Conservation (phyloP, 2,113 vertebrate species). For the Dicentrarchus labrax region DNA sequence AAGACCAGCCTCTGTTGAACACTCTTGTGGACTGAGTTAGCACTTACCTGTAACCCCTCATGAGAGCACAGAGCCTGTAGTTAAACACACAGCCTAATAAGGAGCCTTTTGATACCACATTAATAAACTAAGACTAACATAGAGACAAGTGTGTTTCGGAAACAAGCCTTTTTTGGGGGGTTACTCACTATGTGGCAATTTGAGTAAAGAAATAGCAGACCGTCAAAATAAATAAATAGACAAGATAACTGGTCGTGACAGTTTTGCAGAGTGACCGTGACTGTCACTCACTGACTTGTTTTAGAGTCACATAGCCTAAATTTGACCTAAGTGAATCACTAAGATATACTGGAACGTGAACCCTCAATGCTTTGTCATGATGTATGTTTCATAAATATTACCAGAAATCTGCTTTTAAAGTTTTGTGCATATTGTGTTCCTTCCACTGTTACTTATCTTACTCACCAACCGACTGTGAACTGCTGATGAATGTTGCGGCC, state of each 20-base stretch:
- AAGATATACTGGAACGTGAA: not conserved
- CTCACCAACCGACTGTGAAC: not conserved
- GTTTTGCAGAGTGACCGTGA: not conserved
- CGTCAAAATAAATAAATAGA: no score
- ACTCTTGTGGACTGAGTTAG: not conserved
- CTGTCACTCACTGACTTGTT: conserved; percentile 25
- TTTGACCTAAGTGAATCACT: not conserved
- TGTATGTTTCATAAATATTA: conserved; percentile 9
- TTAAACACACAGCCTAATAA: not conserved
- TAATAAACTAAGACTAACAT: not conserved
- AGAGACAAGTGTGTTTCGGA: not conserved
- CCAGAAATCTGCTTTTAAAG: not conserved
- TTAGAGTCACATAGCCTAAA: conserved; percentile 36
- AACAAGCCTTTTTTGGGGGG: not conserved
- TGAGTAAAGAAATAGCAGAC: not conserved
- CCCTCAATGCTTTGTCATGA: not conserved
- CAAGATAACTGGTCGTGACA: not conserved
- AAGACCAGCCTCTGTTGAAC: not conserved
- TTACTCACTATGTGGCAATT: not conserved
- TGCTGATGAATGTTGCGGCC: not conserved
- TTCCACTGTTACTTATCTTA: not conserved
- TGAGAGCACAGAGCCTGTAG: not conserved
- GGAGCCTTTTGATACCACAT: not conserved
- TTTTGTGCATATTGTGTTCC: not conserved
- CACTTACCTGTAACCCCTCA: not conserved